phyloP scores from a whole-genome alignment of 2,113 vertebrate species.

The Himantopus leucocephalus region DNA sequence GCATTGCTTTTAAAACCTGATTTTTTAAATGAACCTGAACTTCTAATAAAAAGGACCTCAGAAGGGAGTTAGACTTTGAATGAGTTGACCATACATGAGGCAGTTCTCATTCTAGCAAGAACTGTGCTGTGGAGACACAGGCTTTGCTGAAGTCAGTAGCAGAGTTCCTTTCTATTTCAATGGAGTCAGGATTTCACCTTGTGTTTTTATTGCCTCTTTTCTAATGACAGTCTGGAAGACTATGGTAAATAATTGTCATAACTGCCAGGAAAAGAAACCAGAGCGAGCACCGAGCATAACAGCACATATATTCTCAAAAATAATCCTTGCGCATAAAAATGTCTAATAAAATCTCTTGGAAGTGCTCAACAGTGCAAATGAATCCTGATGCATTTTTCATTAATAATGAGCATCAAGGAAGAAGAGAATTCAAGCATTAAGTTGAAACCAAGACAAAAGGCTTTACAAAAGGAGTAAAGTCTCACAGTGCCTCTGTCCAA shows the following conservation, averaged over 20 bases:
- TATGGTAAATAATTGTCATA: neutral
- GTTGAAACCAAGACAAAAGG: neutral
- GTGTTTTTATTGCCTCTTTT: neutral
- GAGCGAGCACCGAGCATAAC: neutral
- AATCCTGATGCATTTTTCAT: neutral
- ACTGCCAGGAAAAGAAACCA: neutral
- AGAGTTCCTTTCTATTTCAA: neutral
- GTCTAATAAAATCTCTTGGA: constrained; percentile 14
- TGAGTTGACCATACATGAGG: neutral
- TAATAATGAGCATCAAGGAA: neutral
- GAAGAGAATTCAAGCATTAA: neutral
- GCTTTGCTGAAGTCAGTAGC: neutral
- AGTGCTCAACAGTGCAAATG: neutral
- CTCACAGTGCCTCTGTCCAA: neutral
- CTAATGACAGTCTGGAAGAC: neutral
- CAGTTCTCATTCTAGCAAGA: neutral
- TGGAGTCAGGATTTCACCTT: neutral
- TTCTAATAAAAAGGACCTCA: neutral
- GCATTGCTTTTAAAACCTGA: neutral
- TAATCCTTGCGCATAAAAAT: neutral
- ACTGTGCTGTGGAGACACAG: neutral
- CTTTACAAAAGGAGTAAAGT: neutral
- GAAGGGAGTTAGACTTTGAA: neutral
- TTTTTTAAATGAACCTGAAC: neutral
- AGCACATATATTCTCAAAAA: neutral